Percentiles rank a stretch among this genome's conserved stretches.
phyloP scores from a whole-genome alignment of 2,113 vertebrate genomes.

The Speoplatyrhinus poulsoni region DNA sequence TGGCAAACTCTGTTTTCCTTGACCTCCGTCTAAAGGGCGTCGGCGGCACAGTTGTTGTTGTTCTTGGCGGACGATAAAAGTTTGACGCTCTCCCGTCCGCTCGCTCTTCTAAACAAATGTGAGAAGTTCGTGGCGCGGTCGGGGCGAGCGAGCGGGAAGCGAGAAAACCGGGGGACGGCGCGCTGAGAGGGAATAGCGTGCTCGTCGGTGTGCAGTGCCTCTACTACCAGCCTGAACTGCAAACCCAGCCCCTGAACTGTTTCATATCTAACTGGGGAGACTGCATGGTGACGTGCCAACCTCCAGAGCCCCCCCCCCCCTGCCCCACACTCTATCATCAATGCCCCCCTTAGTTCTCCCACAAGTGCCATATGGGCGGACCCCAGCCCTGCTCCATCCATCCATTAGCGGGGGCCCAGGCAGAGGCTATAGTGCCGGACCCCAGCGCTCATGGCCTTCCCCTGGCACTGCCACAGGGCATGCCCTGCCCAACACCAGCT shows the following conservation, averaged over 20 bases:
- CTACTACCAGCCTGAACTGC: too few species aligned
- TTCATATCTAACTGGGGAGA: slow-evolving; percentile 71
- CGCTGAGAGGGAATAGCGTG: too few species aligned
- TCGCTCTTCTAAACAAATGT: slow-evolving; percentile 15
- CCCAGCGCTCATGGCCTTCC: slow-evolving; percentile 69
- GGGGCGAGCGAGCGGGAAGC: too few species aligned
- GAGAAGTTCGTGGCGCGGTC: background rate
- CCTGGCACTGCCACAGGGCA: slow-evolving; percentile 80
- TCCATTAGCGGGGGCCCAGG: slow-evolving; percentile 70
- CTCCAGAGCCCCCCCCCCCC: slow-evolving; percentile 46
- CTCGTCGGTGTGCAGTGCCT: too few species aligned
- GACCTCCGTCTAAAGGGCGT: slow-evolving; percentile 74
- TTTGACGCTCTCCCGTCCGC: slow-evolving; percentile 13
- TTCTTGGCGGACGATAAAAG: slow-evolving; percentile 1
- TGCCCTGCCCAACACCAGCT: slow-evolving; percentile 78
- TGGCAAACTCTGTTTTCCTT: slow-evolving; percentile 71
- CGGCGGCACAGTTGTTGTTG: slow-evolving; percentile 51
- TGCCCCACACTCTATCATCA: too few species aligned
- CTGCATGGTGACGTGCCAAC: slow-evolving; percentile 67
- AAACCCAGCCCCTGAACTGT: slow-evolving; percentile 60
- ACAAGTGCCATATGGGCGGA: slow-evolving; percentile 78
- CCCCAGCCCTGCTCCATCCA: slow-evolving; percentile 58
- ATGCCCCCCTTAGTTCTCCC: slow-evolving; percentile 39
- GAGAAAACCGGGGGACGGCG: too few species aligned
- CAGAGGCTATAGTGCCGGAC: slow-evolving; percentile 61